Base-by-base conservation (phyloP, 1,140 invertebrate species). In the Zaprionus kolodkinae region DNA sequence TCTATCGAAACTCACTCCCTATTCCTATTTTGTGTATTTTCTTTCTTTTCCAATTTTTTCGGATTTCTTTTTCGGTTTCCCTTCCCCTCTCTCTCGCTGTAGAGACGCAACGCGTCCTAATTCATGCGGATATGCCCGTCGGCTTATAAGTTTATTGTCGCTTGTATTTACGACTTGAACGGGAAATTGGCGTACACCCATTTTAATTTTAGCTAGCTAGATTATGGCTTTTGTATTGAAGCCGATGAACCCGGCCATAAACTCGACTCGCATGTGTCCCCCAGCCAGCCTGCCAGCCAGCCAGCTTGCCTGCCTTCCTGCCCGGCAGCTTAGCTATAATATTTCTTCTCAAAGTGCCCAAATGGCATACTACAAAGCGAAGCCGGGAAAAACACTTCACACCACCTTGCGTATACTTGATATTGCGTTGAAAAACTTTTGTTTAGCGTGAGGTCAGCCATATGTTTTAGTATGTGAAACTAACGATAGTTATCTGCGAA, bases 141-240 rank as follows among this genome's bases (percentile, higher is more conserved):
- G 71, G 80, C 83, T 87, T 87, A 88, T 88, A 83, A 87, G 83
- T 87, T 88, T 87, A 88, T 87, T 88, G 76, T 69, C 77, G 83
- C 70, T 86, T 77, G 67, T 80, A 87, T 87, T 88, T 87, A 87
- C 79, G 84, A 87, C 84, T 88, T 77, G 80, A 70, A 78, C 84
- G 35, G 66, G 84, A 87, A 88, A 87, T 88, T 88, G 83, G 84
- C 83, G 82, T 77, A 88, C 76, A 88, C 79, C 76, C 77, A 87
- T 80, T 88, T 84, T 83, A 81, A 73, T 87, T 83, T 87, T 83
- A 77, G 80, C 84, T 74, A 81, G 79, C 74, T 50, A 87, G 87
- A 88, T 87, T 88, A 87, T 88, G 78, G 83, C 87, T 78, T 87
- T 84, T 88, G 64, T 61, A 67, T 65, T 78, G 73, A 55, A 66